Evolutionary conservation across 2,113 vertebrate species (phyloP).

Genomic region (Prietella phreatophila): DNA sequence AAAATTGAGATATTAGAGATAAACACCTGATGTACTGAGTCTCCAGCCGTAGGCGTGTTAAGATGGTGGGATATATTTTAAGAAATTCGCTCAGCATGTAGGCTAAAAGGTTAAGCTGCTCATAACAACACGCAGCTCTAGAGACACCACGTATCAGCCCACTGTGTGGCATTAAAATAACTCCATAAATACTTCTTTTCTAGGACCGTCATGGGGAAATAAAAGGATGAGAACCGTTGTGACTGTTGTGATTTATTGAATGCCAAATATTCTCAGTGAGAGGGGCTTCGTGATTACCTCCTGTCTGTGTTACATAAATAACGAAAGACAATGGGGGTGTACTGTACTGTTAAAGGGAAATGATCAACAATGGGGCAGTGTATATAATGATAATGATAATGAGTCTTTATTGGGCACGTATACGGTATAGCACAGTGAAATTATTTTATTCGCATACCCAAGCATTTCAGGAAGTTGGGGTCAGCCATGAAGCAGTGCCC

Average conservation of each 20-base stretch:
- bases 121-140: neutral
- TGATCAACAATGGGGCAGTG: neutral
- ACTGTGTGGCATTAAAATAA: neutral
- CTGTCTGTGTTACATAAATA: neutral
- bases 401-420: too few species aligned
- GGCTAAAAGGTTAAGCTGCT: constrained; percentile 21
- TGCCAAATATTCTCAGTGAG: neutral
- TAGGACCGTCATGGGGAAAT: neutral
- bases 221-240: neutral
- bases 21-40: neutral
- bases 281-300: neutral
- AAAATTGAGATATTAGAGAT: neutral
- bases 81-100: neutral
- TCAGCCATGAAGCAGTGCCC: too few species aligned
- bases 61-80: neutral
- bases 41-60: neutral
- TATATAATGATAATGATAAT: too few species aligned
- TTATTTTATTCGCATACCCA: too few species aligned
- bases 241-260: neutral
- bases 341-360: neutral
- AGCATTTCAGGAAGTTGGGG: too few species aligned
- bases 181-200: neutral
- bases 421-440: too few species aligned
- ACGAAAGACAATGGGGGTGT: neutral
- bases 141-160: neutral